Conservation (phyloP, 2,797 vertebrate species). For the Meda fulgida region DNA sequence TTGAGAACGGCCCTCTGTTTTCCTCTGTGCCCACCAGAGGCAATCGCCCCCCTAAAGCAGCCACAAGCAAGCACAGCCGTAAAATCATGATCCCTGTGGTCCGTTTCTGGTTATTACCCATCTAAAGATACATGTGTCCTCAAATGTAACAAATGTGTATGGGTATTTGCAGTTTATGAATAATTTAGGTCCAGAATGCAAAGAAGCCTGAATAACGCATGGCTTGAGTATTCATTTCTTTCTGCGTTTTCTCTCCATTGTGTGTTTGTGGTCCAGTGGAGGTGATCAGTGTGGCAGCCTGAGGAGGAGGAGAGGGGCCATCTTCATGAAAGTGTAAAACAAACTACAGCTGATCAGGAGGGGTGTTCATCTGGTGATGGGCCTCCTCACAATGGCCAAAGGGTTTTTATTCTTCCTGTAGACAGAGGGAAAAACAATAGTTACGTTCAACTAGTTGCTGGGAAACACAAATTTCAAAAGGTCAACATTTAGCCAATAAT, state of each 20-base stretch:
- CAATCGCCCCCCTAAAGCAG: slow-evolving; percentile 82
- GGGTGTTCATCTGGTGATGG: not conserved
- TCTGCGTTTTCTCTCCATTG: slow-evolving; percentile 98
- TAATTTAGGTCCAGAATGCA: slow-evolving; percentile 80
- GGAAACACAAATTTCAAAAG: not conserved
- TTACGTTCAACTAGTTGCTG: not conserved
- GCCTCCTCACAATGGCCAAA: not conserved
- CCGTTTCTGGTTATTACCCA: slow-evolving; percentile 63
- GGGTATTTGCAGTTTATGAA: slow-evolving; percentile 16
- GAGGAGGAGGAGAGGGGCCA: slow-evolving; percentile 79
- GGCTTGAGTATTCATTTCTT: slow-evolving; percentile 91
- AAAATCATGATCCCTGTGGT: slow-evolving; percentile 79
- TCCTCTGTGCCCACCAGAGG: slow-evolving; percentile 82
- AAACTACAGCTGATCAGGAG: slow-evolving; percentile 34
- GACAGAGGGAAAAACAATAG: slow-evolving; percentile 12
- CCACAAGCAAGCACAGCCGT: slow-evolving; percentile 81
- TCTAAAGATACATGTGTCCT: slow-evolving; percentile 60
- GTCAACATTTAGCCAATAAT: not conserved
- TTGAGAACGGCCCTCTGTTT: slow-evolving; percentile 66
- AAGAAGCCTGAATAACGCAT: slow-evolving; percentile 74
- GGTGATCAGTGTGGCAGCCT: slow-evolving; percentile 79
- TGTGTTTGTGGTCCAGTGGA: slow-evolving; percentile 71
- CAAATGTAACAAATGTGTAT: slow-evolving; percentile 13
- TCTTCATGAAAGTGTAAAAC: slow-evolving; percentile 66
- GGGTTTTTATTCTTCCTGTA: slow-evolving; percentile 20